Percentiles rank a stretch among this genome's conserved stretches.
phyloP scores from a whole-genome alignment of 2,113 vertebrate species.

The Gasterosteus nipponicus region DNA sequence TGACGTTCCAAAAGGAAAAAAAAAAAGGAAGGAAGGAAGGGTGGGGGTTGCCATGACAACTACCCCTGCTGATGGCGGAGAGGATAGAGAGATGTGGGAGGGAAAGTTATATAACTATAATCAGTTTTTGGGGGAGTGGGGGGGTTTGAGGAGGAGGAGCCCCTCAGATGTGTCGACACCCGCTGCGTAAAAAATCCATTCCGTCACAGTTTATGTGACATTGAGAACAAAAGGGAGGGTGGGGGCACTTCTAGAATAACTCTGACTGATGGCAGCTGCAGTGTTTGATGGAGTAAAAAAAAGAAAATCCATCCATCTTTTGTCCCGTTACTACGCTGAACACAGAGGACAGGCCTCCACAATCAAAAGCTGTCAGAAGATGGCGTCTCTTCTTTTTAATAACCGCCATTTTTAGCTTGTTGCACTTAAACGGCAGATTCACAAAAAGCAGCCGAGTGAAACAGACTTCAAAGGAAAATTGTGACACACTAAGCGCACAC shows the following conservation, averaged over 20 bases:
- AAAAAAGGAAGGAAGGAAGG: constrained; percentile 55
- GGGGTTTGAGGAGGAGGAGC: neutral
- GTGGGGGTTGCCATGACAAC: constrained; percentile 74
- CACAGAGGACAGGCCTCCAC: constrained; percentile 57
- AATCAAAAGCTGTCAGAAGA: constrained; percentile 50
- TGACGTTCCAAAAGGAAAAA: constrained; percentile 60
- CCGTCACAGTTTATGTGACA: constrained; percentile 71
- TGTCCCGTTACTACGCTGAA: constrained; percentile 7
- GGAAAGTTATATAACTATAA: constrained; percentile 78
- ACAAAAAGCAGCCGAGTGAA: constrained; percentile 37
- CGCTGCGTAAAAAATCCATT: constrained; percentile 74
- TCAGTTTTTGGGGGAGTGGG: constrained; percentile 38
- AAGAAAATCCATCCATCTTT: neutral
- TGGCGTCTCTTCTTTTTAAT: constrained; percentile 28
- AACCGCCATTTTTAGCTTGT: constrained; percentile 55
- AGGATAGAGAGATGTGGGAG: constrained; percentile 72
- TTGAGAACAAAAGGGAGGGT: constrained; percentile 21
- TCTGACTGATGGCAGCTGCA: constrained; percentile 49
- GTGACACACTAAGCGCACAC: constrained; percentile 13
- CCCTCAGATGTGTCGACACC: constrained; percentile 64
- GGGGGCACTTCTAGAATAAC: constrained; percentile 19
- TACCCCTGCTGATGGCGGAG: constrained; percentile 56
- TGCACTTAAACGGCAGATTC: constrained; percentile 8
- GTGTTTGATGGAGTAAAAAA: constrained; percentile 38
- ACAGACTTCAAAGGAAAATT: neutral